These are phyloP conservation scores for Hippasteria phrygiana DNA, from an alignment of 53 echinoderm and acorn worm genomes.

Conservation along the genomic window DNA sequence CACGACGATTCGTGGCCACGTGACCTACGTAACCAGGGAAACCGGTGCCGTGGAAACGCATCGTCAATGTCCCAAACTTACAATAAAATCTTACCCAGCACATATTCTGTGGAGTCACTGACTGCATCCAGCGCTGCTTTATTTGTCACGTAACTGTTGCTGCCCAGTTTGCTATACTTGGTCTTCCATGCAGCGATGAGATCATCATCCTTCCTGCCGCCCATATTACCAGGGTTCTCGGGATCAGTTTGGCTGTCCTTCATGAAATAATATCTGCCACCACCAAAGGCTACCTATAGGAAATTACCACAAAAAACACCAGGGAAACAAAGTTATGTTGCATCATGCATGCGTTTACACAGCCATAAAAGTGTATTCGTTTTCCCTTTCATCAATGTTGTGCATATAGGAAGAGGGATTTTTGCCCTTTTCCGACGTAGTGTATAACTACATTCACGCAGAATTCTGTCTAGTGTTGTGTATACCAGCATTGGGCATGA, in stretches of 20 bases:
- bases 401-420: too few species aligned
- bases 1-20: too few species aligned
- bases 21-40: too few species aligned
- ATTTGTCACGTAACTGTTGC: conserved; percentile 37
- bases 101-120: not conserved
- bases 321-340: not conserved
- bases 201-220: conserved; percentile 73
- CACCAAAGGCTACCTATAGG: conserved; percentile 81
- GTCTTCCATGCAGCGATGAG: conserved; percentile 58
- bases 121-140: not conserved
- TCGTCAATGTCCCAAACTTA: not conserved
- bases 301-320: not conserved
- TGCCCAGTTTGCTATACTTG: conserved; percentile 14
- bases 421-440: too few species aligned
- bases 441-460: too few species aligned
- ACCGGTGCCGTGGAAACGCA: too few species aligned
- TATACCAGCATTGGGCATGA: too few species aligned
- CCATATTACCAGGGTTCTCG: conserved; percentile 59
- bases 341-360: too few species aligned
- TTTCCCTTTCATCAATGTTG: too few species aligned
- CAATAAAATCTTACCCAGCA: not conserved
- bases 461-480: too few species aligned
- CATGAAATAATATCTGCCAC: conserved; percentile 73
- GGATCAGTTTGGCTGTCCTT: conserved; percentile 63
- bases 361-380: too few species aligned